Evolutionary conservation across 1,140 invertebrate species (phyloP).

Genomic region (Drosophila pachea): DNA sequence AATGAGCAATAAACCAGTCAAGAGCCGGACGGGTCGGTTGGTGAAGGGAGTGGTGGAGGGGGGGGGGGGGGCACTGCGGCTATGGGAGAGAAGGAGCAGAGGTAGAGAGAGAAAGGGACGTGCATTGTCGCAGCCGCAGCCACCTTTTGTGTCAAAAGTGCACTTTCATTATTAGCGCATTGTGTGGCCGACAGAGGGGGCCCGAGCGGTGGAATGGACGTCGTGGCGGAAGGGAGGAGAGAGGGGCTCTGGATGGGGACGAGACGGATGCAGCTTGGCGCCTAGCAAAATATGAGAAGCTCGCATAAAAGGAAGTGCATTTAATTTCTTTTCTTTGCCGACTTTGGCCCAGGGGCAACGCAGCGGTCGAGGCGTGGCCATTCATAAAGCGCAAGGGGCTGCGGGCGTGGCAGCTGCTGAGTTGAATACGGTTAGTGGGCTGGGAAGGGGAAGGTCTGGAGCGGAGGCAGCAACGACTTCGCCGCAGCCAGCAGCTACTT

Average conservation of each 20-base stretch:
- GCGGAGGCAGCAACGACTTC: neutral
- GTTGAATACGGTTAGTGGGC: neutral
- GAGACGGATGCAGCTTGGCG: neutral
- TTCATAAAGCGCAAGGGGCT: constrained; percentile 53
- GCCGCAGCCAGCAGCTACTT: constrained; percentile 2
- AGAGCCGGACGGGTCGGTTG: neutral
- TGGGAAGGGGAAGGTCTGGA: neutral
- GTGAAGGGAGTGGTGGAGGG: neutral
- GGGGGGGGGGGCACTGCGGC: too few species aligned
- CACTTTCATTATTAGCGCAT: constrained; percentile 75
- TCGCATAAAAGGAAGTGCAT: constrained; percentile 73
- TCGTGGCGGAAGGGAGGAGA: too few species aligned
- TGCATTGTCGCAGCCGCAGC: constrained; percentile 60
- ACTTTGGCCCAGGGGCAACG: constrained; percentile 22
- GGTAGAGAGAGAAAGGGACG: neutral
- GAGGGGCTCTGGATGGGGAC: too few species aligned
- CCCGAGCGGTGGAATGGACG: too few species aligned
- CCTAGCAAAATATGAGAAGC: constrained; percentile 54
- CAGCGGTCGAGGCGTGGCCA: constrained; percentile 39
- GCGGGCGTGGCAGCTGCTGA: too few species aligned
- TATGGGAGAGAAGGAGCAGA: too few species aligned
- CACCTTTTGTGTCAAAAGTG: constrained; percentile 76
- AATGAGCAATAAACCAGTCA: constrained; percentile 72
- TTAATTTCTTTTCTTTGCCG: constrained; percentile 73
- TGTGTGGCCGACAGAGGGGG: constrained; percentile 27